Conservation (phyloP, 1,140 invertebrate species). For the Tribolium madens region DNA sequence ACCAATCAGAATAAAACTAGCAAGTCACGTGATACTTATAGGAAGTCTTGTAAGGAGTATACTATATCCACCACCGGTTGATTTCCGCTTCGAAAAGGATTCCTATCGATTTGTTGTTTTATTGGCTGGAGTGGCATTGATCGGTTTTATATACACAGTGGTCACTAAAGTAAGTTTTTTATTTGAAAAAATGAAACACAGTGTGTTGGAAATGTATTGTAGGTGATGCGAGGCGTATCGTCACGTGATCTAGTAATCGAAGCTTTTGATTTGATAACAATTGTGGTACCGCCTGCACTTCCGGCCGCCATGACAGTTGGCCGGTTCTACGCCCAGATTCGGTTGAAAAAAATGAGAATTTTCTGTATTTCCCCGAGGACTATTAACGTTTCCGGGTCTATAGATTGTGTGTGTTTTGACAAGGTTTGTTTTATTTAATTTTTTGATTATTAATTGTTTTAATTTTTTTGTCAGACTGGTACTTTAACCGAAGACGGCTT, state of each 20-base stretch:
- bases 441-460: background rate
- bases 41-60: slow-evolving; percentile 88
- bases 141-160: slow-evolving; percentile 89
- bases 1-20: background rate
- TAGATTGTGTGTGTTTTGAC: slow-evolving; percentile 98
- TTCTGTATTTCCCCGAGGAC: slow-evolving; percentile 94
- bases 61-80: slow-evolving; percentile 92
- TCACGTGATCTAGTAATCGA: slow-evolving; percentile 78
- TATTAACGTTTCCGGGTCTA: slow-evolving; percentile 94
- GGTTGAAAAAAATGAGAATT: slow-evolving; percentile 84
- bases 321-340: slow-evolving; percentile 88
- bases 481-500: slow-evolving; percentile 92
- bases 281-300: slow-evolving; percentile 92
- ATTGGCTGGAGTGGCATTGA: slow-evolving; percentile 78
- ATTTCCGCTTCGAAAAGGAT: slow-evolving; percentile 95
- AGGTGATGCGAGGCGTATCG: slow-evolving; percentile 70
- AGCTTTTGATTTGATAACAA: slow-evolving; percentile 91
- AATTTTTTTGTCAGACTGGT: slow-evolving; percentile 75
- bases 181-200: too few relatives aligned
- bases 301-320: slow-evolving; percentile 95
- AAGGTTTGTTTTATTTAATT: slow-evolving; percentile 76
- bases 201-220: too few relatives aligned
- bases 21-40: slow-evolving; percentile 30
- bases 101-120: slow-evolving; percentile 92
- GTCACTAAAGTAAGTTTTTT: slow-evolving; percentile 81